Percentiles rank a stretch among this genome's conserved stretches.
phyloP scores from a whole-genome alignment of 2,797 vertebrate species.

The Gymnothorax javanicus region DNA sequence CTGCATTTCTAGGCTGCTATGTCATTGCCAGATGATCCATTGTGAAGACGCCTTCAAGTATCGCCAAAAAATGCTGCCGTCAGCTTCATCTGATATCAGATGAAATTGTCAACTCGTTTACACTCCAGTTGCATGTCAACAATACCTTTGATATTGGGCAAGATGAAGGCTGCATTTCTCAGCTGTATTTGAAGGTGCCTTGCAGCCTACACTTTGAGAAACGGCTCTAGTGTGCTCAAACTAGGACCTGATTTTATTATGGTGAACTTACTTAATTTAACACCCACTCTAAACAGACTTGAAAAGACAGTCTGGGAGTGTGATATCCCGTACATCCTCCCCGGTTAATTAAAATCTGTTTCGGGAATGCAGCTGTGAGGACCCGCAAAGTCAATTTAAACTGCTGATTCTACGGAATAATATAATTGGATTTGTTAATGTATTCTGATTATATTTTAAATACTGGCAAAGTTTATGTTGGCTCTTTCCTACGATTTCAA shows the following conservation, averaged over 20 bases:
- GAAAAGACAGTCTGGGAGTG: neutral
- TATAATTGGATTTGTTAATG: neutral
- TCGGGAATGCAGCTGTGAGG: neutral
- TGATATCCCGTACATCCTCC: neutral
- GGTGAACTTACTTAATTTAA: constrained; percentile 12
- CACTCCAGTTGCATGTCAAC: too few species aligned
- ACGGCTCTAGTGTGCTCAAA: neutral
- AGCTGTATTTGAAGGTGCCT: too few species aligned
- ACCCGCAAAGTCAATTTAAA: neutral
- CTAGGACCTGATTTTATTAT: neutral
- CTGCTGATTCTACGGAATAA: neutral
- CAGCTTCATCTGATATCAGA: too few species aligned
- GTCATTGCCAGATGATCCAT: too few species aligned
- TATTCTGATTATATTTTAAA: neutral
- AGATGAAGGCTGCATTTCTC: too few species aligned
- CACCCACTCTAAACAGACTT: neutral
- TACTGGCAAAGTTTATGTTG: neutral
- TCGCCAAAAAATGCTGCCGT: too few species aligned
- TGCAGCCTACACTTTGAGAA: too few species aligned
- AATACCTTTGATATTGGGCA: too few species aligned
- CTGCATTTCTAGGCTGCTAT: too few species aligned
- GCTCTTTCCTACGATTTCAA: neutral
- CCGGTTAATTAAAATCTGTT: neutral
- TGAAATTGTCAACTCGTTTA: too few species aligned
- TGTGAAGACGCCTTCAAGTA: too few species aligned